Conservation (phyloP, 2,113 vertebrate genomes). For the Anthoscopus minutus region DNA sequence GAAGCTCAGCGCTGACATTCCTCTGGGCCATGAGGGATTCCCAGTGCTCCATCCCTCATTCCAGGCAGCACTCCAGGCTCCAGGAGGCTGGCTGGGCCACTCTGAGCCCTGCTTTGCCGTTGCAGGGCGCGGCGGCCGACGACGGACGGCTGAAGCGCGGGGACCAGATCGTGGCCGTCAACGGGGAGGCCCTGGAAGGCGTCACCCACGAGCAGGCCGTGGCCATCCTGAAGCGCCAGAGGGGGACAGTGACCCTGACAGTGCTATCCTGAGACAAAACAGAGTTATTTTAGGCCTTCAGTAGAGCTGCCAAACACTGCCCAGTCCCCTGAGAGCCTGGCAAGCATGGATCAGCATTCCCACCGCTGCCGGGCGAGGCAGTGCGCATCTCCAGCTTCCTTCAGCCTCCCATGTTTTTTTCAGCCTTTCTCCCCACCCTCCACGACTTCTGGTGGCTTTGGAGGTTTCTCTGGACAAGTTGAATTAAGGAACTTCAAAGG, state of each 20-base stretch:
- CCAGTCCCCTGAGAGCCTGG: not conserved
- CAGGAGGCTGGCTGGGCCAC: not conserved
- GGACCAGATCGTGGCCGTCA: constrained; percentile 89
- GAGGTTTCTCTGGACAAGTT: not conserved
- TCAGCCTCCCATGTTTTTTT: not conserved
- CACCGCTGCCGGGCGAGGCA: not conserved
- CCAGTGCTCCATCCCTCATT: not conserved
- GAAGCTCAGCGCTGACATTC: not conserved
- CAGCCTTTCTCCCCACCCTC: not conserved
- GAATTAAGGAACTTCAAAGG: constrained; percentile 10
- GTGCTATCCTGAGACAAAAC: constrained; percentile 77
- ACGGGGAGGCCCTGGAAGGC: constrained; percentile 85
- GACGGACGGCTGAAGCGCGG: constrained; percentile 87
- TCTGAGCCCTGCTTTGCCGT: not conserved
- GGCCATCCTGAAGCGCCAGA: constrained; percentile 85
- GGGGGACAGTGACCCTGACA: constrained; percentile 77
- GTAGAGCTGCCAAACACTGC: not conserved
- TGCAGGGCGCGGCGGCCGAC: constrained; percentile 87
- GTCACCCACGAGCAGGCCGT: constrained; percentile 90
- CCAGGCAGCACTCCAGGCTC: not conserved
- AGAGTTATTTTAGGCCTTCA: not conserved
- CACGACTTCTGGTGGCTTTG: not conserved
- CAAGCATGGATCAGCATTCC: not conserved
- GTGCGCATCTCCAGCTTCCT: not conserved
- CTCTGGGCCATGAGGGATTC: rapidly evolving